These are phyloP conservation scores for Polietes domitor DNA, from an alignment of 2,888 invertebrate genomes.

Conservation along the genomic window DNA sequence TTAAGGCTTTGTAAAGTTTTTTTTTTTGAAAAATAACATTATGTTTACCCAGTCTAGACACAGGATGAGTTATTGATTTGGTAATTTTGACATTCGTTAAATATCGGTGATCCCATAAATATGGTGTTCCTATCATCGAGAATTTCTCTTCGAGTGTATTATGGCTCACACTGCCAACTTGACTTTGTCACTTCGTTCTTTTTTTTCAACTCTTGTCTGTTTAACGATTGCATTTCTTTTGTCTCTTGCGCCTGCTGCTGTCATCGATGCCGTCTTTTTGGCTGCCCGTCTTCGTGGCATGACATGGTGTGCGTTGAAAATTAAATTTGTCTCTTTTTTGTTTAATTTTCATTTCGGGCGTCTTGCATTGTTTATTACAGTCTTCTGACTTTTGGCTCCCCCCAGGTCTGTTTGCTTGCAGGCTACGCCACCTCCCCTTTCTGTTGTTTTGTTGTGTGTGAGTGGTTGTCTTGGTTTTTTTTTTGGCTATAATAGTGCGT, in stretches of 20 bases:
- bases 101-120: too few species aligned
- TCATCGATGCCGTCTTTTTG: background rate
- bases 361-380: slow-evolving; percentile 14
- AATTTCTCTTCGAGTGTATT: slow-evolving; percentile 1
- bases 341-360: background rate
- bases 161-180: slow-evolving; percentile 11
- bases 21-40: too few species aligned
- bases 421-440: background rate
- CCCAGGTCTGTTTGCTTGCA: background rate
- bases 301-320: slow-evolving; percentile 14
- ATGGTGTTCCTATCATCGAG: too few species aligned
- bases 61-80: too few species aligned
- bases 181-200: slow-evolving; percentile 23
- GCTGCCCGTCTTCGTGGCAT: background rate
- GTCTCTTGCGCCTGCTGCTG: background rate
- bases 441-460: background rate
- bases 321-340: slow-evolving; percentile 25
- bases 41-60: too few species aligned
- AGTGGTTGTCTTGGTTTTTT: too few species aligned
- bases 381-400: background rate
- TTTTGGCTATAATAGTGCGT: slow-evolving; percentile 15
- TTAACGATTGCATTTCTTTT: slow-evolving; percentile 14
- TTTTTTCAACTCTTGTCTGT: background rate
- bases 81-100: too few species aligned
- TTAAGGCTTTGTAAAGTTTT: too few species aligned